Percentiles rank a stretch among this genome's conserved stretches.
phyloP scores from a whole-genome alignment of 2,888 invertebrate genomes.

The Creontiades dilutus region DNA sequence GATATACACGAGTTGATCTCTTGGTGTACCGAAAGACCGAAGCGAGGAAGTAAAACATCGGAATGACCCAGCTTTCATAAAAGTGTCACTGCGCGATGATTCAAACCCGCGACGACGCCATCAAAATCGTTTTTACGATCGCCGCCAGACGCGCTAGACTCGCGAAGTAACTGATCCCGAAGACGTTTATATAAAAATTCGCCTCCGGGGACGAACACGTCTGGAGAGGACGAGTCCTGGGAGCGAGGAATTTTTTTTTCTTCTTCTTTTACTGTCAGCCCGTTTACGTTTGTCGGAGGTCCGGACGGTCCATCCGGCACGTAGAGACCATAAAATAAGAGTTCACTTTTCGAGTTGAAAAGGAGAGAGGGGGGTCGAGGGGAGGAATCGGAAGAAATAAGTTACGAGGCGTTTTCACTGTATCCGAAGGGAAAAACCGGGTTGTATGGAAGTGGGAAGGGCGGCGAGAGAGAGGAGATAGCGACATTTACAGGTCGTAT shows the following conservation, averaged over 20 bases:
- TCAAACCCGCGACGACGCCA: not conserved
- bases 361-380: not conserved
- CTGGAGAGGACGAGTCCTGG: not conserved
- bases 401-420: slow-evolving; percentile 23
- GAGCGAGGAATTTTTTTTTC: not conserved
- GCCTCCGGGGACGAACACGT: not conserved
- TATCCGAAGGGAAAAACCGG: not conserved
- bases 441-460: not conserved
- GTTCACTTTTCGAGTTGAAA: not conserved
- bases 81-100: not conserved
- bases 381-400: not conserved
- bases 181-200: not conserved
- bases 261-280: not conserved
- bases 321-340: not conserved
- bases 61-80: not conserved
- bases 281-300: slow-evolving; percentile 9
- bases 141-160: not conserved
- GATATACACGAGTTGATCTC: no score
- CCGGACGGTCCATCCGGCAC: slow-evolving; percentile 5
- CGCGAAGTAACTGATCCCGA: not conserved
- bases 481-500: not conserved
- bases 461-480: not conserved
- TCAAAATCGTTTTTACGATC: slow-evolving; percentile 14
- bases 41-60: no score
- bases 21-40: no score